phyloP scores from a whole-genome alignment of 2,113 vertebrate species.

The Mobula birostris region DNA sequence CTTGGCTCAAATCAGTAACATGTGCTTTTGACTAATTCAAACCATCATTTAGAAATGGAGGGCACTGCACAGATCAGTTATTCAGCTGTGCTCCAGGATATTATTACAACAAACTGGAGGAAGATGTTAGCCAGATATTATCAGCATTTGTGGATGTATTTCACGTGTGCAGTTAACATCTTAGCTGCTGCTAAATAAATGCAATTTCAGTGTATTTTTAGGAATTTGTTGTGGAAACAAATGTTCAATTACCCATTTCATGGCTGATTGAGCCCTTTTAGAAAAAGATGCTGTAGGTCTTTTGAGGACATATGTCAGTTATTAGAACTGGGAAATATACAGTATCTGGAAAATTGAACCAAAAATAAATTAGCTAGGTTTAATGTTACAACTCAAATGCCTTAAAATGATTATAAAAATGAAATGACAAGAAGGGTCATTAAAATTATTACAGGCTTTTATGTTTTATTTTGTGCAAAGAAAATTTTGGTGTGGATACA shows the following conservation, averaged over 20 bases:
- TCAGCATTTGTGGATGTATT: conserved; percentile 49
- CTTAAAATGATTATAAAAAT: conserved; percentile 74
- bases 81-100: conserved; percentile 54
- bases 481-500: background rate
- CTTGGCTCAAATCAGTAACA: conserved; percentile 65
- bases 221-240: conserved; percentile 79
- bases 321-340: conserved; percentile 66
- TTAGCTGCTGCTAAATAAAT: conserved; percentile 69
- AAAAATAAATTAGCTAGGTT: conserved; percentile 81
- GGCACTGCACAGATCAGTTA: conserved; percentile 55
- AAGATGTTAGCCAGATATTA: conserved; percentile 58
- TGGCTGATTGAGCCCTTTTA: conserved; percentile 52
- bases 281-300: conserved; percentile 59
- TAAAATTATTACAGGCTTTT: conserved; percentile 62
- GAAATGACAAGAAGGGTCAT: conserved; percentile 70
- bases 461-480: conserved; percentile 12
- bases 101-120: conserved; percentile 60
- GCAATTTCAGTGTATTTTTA: conserved; percentile 79
- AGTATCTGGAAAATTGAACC: conserved; percentile 61
- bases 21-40: conserved; percentile 58
- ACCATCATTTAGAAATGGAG: conserved; percentile 62
- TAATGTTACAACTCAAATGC: conserved; percentile 82
- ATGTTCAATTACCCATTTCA: conserved; percentile 68
- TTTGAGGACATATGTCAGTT: conserved; percentile 63
- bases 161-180: conserved; percentile 46